These are phyloP conservation scores for Pomacea maculata DNA, from an alignment of 1,140 invertebrate genomes.

Conservation along the genomic window DNA sequence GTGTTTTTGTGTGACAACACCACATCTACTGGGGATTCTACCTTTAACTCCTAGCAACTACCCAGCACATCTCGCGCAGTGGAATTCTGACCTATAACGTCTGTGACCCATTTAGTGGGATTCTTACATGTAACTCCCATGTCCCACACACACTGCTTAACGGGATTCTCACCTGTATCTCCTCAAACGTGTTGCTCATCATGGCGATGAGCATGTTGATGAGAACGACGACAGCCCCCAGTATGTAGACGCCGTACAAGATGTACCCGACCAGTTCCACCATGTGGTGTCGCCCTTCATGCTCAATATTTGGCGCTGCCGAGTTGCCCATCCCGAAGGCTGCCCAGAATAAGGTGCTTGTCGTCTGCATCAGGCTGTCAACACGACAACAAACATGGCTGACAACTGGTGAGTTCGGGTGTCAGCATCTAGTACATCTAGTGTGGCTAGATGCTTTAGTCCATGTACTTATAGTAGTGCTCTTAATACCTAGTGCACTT, in stretches of 20 bases:
- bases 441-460: no score
- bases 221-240: conserved; percentile 95
- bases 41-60: no score
- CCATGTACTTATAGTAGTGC: no score
- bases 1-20: no score
- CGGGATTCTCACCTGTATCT: conserved; percentile 78
- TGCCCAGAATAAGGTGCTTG: conserved; percentile 65
- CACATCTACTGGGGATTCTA: no score
- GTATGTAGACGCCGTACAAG: conserved; percentile 93
- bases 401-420: no score
- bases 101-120: no score
- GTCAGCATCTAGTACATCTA: no score
- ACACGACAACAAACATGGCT: background rate
- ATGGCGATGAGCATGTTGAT: conserved; percentile 99
- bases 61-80: no score
- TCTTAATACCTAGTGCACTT: no score
- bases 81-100: no score
- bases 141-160: background rate
- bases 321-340: conserved; percentile 49
- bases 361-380: conserved; percentile 68
- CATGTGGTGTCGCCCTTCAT: conserved; percentile 22
- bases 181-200: conserved; percentile 99
- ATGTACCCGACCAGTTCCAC: conserved; percentile 55
- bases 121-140: no score
- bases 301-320: conserved; percentile 36